Conservation (phyloP, 2,797 vertebrate species). For the Oreochromis grahami region DNA sequence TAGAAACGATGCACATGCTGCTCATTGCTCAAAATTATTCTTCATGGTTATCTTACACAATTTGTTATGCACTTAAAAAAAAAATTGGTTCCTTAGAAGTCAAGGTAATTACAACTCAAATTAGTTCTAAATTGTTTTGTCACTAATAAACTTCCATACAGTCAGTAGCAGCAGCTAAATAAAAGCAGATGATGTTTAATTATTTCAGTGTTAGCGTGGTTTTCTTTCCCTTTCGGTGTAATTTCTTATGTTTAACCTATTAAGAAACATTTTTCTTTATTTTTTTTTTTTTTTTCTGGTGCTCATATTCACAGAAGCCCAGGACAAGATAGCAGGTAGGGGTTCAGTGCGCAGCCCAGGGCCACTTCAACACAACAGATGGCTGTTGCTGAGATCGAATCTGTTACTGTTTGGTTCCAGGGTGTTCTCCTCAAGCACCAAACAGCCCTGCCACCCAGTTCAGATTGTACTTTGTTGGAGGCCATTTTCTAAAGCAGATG, state of each 20-base stretch:
- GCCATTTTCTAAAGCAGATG: constrained; percentile 65
- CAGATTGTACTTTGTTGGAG: constrained; percentile 54
- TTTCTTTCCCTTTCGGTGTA: not conserved
- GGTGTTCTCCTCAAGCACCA: constrained; percentile 61
- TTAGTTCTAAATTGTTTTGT: not conserved
- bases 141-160: not conserved
- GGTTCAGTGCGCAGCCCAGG: constrained; percentile 40
- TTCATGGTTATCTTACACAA: not conserved
- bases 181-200: not conserved
- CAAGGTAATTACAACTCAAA: not conserved
- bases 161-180: too few species aligned
- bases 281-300: not conserved
- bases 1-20: not conserved
- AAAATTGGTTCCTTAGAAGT: not conserved
- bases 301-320: constrained; percentile 11
- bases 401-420: constrained; percentile 70
- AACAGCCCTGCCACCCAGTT: constrained; percentile 50
- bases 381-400: constrained; percentile 65
- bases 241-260: fast-evolving
- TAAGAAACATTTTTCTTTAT: fast-evolving
- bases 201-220: not conserved
- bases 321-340: constrained; percentile 45
- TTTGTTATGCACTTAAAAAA: not conserved
- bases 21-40: not conserved
- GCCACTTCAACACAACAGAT: constrained; percentile 61